Conservation (phyloP, 2,797 vertebrate genomes). For the Poeciliopsis paucimaculata region DNA sequence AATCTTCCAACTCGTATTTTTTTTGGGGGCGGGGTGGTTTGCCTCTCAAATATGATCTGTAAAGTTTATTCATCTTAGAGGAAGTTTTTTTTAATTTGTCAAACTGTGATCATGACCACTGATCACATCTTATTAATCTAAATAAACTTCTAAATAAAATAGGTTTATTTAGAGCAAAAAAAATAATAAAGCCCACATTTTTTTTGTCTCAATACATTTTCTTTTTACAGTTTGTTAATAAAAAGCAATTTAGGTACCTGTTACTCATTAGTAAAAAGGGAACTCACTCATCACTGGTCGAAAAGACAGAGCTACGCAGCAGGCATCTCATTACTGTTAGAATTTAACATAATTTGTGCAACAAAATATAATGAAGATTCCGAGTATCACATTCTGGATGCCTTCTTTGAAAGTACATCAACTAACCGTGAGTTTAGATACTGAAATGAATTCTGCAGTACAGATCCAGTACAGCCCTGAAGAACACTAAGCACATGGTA, state of each 20-base stretch:
- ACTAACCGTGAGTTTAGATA: constrained; percentile 19
- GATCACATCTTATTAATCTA: neutral
- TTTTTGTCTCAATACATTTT: neutral
- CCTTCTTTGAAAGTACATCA: neutral
- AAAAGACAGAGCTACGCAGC: neutral
- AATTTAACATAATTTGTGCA: constrained; percentile 1
- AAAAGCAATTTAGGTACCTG: neutral
- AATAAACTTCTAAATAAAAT: neutral
- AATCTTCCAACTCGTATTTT: neutral
- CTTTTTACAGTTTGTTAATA: neutral
- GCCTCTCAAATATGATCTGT: neutral
- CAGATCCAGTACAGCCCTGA: neutral
- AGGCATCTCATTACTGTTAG: constrained; percentile 9
- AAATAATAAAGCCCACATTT: neutral
- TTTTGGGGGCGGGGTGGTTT: no score
- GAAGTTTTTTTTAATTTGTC: neutral
- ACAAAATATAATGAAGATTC: constrained; percentile 3
- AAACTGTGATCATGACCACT: neutral
- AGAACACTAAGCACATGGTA: constrained; percentile 14
- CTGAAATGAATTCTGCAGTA: constrained; percentile 14
- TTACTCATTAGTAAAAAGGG: constrained; percentile 13
- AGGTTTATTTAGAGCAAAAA: neutral
- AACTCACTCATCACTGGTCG: constrained; percentile 8
- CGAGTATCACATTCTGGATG: neutral
- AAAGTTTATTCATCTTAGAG: neutral